Base-by-base conservation (phyloP, 30 jellyfish, hydroid and myxozoan genomes). In the Turritopsis rubra region DNA sequence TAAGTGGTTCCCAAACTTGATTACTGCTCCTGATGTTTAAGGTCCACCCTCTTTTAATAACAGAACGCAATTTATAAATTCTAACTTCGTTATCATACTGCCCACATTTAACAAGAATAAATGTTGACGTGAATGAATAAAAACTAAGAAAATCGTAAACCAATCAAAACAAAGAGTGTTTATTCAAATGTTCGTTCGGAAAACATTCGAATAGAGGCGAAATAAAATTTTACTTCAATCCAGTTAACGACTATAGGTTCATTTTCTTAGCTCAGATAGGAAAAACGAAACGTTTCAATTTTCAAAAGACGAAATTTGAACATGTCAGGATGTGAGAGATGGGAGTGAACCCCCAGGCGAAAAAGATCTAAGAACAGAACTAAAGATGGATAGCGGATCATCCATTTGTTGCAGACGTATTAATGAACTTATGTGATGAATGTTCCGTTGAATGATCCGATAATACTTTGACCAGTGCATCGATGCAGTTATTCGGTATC, bases 401-500 rank as follows among this genome's bases (percentile, higher is more conserved):
- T 3, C 60, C 60, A 41, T 41, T 41, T 13, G 13, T 41, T 13
- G 60, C 60, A 5, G 60, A 13, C 60, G 60, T 3, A 41, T 41
- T 41, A 41, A 13, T 13, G 13, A 41, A 41, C 60, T 3, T 13
- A 13, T 41, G 60, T 41, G 60, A 41, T 3, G 60, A 41, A 41
- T 41, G 60, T 41, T 41, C 60, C 5, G 60, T 41, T 41, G 60
- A 41, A 3, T 41, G 60, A 41, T 41, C 85, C 19, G 95, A 84
- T 29, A 91, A 75, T 1, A 89, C 88, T 41, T 89, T 73, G 41
- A 77, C 83, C 25, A 91, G 80, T 7, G 95, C 75, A 54, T 86
- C 91, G 31, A 91, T 92, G 54, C 86, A 73, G 72, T 91, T 87
- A 65, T 89, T 70, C 18, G 97, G 97, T 22, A 91, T 83, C 16